Evolutionary conservation across 2,113 vertebrate genomes (phyloP).

Genomic region (Ceratotherium simum): DNA sequence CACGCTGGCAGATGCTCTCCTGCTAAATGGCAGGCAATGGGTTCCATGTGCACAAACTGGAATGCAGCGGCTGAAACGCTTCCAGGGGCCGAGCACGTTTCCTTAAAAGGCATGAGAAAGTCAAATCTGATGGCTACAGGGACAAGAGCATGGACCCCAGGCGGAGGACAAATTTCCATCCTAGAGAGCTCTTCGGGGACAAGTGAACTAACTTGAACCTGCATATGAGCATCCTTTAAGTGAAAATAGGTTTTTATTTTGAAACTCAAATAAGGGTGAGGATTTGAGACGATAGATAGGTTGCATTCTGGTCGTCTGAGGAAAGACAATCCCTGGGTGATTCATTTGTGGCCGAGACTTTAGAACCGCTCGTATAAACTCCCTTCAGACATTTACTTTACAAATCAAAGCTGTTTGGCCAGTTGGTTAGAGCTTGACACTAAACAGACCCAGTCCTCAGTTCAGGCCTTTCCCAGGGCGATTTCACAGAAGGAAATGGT

Average conservation of each 20-base stretch:
- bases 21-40: slow-evolving; percentile 39
- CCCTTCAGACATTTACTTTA: background rate
- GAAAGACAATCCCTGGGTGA: background rate
- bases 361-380: background rate
- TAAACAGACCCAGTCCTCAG: background rate
- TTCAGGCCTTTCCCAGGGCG: background rate
- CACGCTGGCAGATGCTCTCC: slow-evolving; percentile 79
- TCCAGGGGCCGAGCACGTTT: slow-evolving; percentile 29
- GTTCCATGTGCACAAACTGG: slow-evolving; percentile 72
- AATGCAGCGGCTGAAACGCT: background rate
- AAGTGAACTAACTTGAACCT: rapidly evolving
- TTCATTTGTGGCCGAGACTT: background rate
- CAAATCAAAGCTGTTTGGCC: background rate
- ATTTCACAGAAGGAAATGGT: rapidly evolving
- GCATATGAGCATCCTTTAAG: rapidly evolving
- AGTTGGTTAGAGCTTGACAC: background rate
- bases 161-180: rapidly evolving
- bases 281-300: rapidly evolving
- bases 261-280: background rate
- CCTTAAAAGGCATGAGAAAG: slow-evolving; percentile 83
- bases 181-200: background rate
- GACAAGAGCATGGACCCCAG: rapidly evolving
- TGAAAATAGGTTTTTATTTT: background rate
- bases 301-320: background rate
- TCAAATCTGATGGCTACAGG: rapidly evolving